phyloP scores from a whole-genome alignment of 2,888 invertebrate species.

The Epinotia bilunana region DNA sequence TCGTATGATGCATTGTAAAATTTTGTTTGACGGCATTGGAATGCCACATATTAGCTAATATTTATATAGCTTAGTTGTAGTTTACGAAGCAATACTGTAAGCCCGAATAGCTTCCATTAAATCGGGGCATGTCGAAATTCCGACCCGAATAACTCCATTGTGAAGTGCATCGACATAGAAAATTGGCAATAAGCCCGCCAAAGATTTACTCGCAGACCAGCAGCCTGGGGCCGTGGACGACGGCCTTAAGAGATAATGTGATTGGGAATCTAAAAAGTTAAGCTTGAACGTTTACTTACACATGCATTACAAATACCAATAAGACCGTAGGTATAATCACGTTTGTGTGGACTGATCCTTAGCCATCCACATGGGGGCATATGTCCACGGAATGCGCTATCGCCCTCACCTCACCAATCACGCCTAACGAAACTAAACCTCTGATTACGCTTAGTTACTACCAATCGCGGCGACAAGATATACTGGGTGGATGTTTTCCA shows the following conservation, averaged over 20 bases:
- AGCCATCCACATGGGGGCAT: too few relatives aligned
- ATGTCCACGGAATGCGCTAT: too few relatives aligned
- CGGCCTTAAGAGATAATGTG: conserved; percentile 13
- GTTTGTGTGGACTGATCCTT: too few relatives aligned
- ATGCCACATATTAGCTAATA: background rate
- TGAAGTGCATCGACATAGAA: conserved; percentile 62
- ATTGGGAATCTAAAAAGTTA: background rate
- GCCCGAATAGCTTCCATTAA: conserved; percentile 1
- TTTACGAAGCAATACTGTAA: conserved; percentile 6
- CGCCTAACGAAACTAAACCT: too few relatives aligned
- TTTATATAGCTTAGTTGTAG: background rate
- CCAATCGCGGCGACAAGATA: too few relatives aligned
- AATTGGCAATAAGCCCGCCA: conserved; percentile 62
- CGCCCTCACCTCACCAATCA: too few relatives aligned
- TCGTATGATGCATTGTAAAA: too few relatives aligned
- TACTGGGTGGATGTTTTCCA: too few relatives aligned
- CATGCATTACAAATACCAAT: too few relatives aligned
- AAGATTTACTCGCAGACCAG: conserved; percentile 34
- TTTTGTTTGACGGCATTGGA: background rate
- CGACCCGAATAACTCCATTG: conserved; percentile 50
- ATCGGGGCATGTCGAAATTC: conserved; percentile 2
- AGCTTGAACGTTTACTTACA: background rate
- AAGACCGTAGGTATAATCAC: too few relatives aligned
- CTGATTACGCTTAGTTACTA: too few relatives aligned
- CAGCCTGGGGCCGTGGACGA: conserved; percentile 27